A percentile compares a stretch with the other conserved stretches of the same genome.
phyloP scores from a whole-genome alignment of 2,113 vertebrate genomes.

The Dromas ardeola region DNA sequence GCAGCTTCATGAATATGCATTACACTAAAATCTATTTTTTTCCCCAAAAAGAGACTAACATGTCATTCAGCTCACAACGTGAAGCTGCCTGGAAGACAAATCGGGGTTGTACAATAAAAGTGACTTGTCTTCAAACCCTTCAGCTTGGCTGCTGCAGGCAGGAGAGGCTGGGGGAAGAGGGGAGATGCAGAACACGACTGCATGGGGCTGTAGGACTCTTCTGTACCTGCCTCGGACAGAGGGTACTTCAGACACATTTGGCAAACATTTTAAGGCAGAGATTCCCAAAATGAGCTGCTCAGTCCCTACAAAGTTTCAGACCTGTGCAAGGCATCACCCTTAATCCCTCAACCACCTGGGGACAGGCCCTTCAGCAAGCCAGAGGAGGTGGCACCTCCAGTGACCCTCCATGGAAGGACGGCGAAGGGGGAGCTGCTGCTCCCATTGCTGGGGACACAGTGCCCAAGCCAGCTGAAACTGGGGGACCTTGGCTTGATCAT shows the following conservation, averaged over 20 bases:
- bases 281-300: neutral
- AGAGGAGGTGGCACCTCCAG: neutral
- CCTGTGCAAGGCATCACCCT: neutral
- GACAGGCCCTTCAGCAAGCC: neutral
- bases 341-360: neutral
- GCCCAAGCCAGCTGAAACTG: neutral
- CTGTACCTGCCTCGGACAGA: neutral
- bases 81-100: neutral
- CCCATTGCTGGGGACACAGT: neutral
- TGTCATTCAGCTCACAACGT: conserved; percentile 3
- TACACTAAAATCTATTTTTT: neutral
- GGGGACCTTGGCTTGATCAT: neutral
- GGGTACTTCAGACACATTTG: neutral
- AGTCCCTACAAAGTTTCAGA: neutral
- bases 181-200: neutral
- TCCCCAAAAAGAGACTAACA: neutral
- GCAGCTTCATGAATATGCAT: conserved; percentile 50
- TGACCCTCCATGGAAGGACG: accelerated
- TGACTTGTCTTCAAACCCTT: neutral
- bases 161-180: neutral
- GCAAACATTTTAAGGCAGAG: neutral
- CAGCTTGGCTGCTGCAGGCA: neutral
- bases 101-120: neutral
- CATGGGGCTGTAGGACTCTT: neutral
- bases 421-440: neutral